phyloP scores from a whole-genome alignment of 2,113 vertebrate genomes.

The Microcebus murinus region DNA sequence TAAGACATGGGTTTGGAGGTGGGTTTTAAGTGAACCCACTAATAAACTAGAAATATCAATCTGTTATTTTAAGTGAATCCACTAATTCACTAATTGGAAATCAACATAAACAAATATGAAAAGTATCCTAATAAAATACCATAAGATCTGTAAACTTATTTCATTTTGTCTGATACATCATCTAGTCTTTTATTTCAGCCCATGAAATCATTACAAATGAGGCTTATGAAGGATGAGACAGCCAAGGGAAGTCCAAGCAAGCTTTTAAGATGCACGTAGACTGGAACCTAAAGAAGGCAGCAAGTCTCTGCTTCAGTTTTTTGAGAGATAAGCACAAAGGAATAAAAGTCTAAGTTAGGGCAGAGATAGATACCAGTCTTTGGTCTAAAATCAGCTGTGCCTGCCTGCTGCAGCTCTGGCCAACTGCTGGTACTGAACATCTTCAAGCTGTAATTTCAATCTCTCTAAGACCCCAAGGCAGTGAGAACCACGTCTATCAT shows the following conservation, averaged over 20 bases:
- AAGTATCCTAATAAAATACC: neutral
- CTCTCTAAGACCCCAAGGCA: neutral
- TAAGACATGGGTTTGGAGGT: neutral
- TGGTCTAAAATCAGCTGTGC: neutral
- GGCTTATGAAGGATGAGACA: neutral
- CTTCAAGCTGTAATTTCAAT: neutral
- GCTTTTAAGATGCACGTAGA: neutral
- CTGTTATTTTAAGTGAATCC: neutral
- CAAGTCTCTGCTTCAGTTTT: neutral
- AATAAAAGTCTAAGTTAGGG: neutral
- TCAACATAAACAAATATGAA: constrained; percentile 11
- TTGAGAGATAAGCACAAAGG: neutral
- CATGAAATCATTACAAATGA: neutral
- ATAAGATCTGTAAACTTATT: neutral
- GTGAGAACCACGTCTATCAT: neutral
- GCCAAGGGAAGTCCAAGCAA: neutral
- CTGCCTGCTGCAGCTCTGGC: neutral
- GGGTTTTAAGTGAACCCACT: neutral
- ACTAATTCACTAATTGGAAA: constrained; percentile 23
- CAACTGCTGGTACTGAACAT: neutral
- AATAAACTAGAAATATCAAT: constrained; percentile 28
- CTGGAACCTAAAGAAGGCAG: neutral
- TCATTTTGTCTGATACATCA: neutral
- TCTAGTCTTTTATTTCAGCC: neutral
- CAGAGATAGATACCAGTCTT: neutral